Evolutionary conservation across 2,113 vertebrate genomes (phyloP), one percentile per base, ranked within the genome.

Genomic region (Platycercus adscitus): DNA sequence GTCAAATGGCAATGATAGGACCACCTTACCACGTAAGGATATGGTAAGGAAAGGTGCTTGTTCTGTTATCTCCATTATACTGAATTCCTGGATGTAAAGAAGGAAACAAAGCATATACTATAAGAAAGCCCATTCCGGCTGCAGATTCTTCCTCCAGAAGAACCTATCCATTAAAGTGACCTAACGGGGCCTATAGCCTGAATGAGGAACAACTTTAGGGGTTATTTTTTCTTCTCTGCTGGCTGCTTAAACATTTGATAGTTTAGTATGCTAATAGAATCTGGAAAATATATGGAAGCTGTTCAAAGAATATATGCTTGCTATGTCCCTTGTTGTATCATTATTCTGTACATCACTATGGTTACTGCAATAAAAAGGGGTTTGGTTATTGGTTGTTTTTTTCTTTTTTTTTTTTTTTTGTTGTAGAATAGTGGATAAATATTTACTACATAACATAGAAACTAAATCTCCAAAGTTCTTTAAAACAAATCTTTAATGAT

Each of bases 291-390:
- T 12, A 63, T 6, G 37, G 23, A 83, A 82, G 50, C 7, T 88
- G 8, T 77, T 86, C 63, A 37, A 50, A 64, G 37, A 66, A 65
- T 65, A 68, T 35, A 73, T 93, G 39, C 21, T 77, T 71, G 12
- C 21, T 35, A 50, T 26, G 60, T 47, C 64, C 50, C 52, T 70
- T 81, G 53, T 55, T 53, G 24, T n/a, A 84, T 55, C 83, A 70
- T 63, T 80, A 65, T 87, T 79, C 75, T 82, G 46, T 52, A 68
- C 5, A 41, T 96, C 21, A 4, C 82, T 56, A 53, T 23, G 31
- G 93, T 95, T 93, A 95, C 86, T 37, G 39, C 26, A 94, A 86
- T 70, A 91, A 91, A 97, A 93, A 94, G 53, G 81, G 6, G 17
- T 37, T 16, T 63, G 41, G 41, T 55, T 52, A 39, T 50, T 49